Evolutionary conservation across 1,140 invertebrate species (phyloP).

Genomic region (Plutomurus gul): DNA sequence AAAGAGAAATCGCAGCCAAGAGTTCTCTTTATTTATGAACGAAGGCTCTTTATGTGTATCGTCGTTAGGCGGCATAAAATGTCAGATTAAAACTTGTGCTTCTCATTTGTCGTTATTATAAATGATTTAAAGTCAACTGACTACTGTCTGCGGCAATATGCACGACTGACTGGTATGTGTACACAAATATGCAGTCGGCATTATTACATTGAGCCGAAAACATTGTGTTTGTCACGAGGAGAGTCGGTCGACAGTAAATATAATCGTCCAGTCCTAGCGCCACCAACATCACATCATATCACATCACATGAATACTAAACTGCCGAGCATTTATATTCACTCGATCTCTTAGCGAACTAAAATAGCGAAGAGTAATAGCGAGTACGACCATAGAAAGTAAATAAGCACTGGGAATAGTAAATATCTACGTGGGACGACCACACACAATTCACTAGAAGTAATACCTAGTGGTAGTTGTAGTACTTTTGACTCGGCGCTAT

Average conservation of each 20-base stretch:
- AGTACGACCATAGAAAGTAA: neutral
- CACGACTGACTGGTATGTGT: neutral
- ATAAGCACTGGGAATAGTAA: conserved; percentile 11
- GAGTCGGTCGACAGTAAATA: too few relatives aligned
- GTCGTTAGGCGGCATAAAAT: conserved; percentile 22
- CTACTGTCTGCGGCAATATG: neutral
- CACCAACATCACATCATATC: conserved; percentile 17
- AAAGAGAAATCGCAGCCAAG: neutral
- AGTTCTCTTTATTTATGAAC: conserved; percentile 19
- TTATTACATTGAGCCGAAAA: too few relatives aligned
- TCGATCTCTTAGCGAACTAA: neutral
- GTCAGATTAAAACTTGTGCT: conserved; percentile 24
- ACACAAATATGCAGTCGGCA: neutral
- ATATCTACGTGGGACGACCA: neutral
- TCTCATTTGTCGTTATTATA: conserved; percentile 28
- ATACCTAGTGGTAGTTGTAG: too few relatives aligned
- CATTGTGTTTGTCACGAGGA: too few relatives aligned
- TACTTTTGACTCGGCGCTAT: too few relatives aligned
- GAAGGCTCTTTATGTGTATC: too few relatives aligned
- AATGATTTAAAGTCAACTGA: neutral
- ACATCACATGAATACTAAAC: conserved; percentile 12
- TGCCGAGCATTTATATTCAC: neutral
- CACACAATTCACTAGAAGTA: neutral
- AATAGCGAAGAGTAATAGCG: conserved; percentile 14
- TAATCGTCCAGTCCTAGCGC: too few relatives aligned